Evolutionary conservation across 2,113 vertebrate genomes (phyloP).

Genomic region (Petrocephalus zakoni): DNA sequence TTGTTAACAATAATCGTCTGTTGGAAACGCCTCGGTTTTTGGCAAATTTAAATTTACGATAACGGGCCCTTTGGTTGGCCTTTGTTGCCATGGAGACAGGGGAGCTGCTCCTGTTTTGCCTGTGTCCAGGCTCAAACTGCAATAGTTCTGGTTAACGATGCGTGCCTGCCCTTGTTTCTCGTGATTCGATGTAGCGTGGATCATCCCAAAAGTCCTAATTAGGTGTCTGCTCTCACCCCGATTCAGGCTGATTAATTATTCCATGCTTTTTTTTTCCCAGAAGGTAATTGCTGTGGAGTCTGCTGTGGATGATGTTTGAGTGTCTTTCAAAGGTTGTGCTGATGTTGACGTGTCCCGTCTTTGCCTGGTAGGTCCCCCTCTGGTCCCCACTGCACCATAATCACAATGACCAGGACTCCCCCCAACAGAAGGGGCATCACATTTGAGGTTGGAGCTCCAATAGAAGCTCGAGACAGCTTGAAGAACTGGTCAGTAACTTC

Average conservation of each 20-base stretch:
- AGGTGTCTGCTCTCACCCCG: background rate
- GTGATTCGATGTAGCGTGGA: background rate
- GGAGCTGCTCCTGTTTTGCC: background rate
- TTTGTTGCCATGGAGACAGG: background rate
- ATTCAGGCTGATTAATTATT: background rate
- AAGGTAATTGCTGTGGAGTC: background rate
- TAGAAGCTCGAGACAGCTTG: slow-evolving; percentile 91
- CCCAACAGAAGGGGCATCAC: slow-evolving; percentile 89
- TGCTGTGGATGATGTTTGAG: background rate
- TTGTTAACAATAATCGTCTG: background rate
- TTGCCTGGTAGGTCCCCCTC: slow-evolving; percentile 23
- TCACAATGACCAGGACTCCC: slow-evolving; percentile 89
- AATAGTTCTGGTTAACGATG: background rate
- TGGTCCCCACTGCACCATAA: background rate
- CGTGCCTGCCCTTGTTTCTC: background rate
- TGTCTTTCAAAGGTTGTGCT: background rate
- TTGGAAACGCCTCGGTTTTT: background rate
- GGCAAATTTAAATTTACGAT: background rate
- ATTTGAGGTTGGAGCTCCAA: slow-evolving; percentile 92
- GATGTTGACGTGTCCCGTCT: background rate
- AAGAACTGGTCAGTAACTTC: slow-evolving; percentile 81
- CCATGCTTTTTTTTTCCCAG: too few species aligned
- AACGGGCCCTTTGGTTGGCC: background rate
- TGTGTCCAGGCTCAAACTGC: background rate
- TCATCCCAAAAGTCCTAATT: background rate